Conservation (phyloP, 2,888 invertebrate genomes). For the Cosmorhoe ocellata region DNA sequence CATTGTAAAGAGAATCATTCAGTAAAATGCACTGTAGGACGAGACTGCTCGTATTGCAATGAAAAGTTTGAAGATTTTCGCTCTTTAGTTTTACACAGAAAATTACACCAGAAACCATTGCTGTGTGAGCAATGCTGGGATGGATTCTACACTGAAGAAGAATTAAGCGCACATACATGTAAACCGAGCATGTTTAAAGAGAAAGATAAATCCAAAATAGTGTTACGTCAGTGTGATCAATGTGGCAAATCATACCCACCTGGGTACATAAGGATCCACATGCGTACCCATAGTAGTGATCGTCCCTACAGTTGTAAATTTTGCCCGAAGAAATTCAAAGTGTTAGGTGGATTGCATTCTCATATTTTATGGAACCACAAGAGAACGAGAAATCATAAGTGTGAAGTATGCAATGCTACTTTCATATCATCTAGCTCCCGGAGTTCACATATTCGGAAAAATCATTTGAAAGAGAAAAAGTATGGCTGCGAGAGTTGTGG, state of each 20-base stretch:
- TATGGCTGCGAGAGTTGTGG: conserved; percentile 73
- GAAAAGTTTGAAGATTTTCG: conserved; percentile 75
- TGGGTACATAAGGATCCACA: conserved; percentile 74
- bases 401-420: conserved; percentile 73
- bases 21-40: conserved; percentile 55
- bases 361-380: conserved; percentile 77
- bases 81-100: conserved; percentile 67
- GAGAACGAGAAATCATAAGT: conserved; percentile 70
- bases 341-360: conserved; percentile 70
- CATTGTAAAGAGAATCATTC: conserved; percentile 67
- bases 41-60: conserved; percentile 73
- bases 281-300: conserved; percentile 69
- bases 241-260: conserved; percentile 78
- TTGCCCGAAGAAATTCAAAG: conserved; percentile 77
- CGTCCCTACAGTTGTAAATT: conserved; percentile 70
- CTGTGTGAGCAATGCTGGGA: conserved; percentile 76
- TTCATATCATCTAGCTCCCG: conserved; percentile 74
- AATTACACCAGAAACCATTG: conserved; percentile 68
- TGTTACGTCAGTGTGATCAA: conserved; percentile 70
- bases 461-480: conserved; percentile 76
- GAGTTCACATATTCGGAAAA: conserved; percentile 72
- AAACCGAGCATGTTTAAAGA: conserved; percentile 55
- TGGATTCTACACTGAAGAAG: conserved; percentile 59
- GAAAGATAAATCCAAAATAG: conserved; percentile 52
- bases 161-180: conserved; percentile 60